Base-by-base conservation (phyloP, 2,113 vertebrate species). In the Chlorodrepanis virens region DNA sequence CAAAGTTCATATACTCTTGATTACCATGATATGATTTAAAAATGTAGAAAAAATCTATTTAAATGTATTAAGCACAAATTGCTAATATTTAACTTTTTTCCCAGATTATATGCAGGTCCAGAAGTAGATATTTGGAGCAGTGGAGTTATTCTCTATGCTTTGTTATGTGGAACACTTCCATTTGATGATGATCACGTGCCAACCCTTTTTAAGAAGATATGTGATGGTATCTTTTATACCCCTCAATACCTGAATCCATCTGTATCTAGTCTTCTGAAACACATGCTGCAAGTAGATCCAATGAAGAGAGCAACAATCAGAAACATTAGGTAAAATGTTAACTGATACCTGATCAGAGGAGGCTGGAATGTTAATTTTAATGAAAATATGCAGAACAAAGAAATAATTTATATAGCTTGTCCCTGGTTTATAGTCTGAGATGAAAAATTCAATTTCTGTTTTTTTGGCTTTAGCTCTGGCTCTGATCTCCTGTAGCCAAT, bases 81-180 rank as follows among this genome's bases (percentile, higher is more conserved):
- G 16, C 83, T 95, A 91, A 97, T 87, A 65, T 7, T 61, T 40
- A 83, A 53, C 80, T 82, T 88, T 85, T 93, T 96, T 76, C 57
- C 44, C 97, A 99, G 99, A 87, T 97, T 99, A 84, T 99, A 99
- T 63, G 99, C 99, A 72, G 99, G 99, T 63, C 99, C 99, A 72
- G 99, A 99, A 97, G 99, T 99, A 69, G 99, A 99, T 87, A 99
- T 99, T 97, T 99, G 99, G 99, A 99, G 99, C 98, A 99, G 99
- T 63, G 99, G 99, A 1, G 99, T 99, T 94, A 99, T 99, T 93
- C 99, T 99, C 27, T 99, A 99, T 47, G 99, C 99, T 42, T 97
- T 99, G 93, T 96, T 99, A 71, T 99, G 99, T 65, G 99, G 99
- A 87, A 99, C 99, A 0, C 98, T 99, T 89, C 99, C 99, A 12